Evolutionary conservation across 1,140 invertebrate species (phyloP).

Genomic region (Aphelinus certus): DNA sequence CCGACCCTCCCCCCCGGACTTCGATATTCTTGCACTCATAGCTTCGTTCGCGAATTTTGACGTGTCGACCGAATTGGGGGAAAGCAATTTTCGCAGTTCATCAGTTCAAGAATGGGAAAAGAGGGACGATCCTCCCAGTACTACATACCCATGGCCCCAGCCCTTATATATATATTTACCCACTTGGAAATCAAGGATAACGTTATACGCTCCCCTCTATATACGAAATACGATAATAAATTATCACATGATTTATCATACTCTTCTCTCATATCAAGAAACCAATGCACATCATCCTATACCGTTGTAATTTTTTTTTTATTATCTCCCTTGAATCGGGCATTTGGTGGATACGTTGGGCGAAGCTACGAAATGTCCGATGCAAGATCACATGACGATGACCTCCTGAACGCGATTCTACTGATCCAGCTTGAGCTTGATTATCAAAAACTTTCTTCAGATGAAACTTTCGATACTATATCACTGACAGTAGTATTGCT

Average conservation of each 20-base stretch:
- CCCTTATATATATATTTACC: neutral
- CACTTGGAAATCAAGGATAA: neutral
- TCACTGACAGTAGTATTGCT: constrained; percentile 18
- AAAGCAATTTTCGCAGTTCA: too few species aligned
- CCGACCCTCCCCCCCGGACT: too few species aligned
- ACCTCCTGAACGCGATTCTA: constrained; percentile 23
- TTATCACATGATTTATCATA: constrained; percentile 15
- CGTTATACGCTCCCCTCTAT: neutral
- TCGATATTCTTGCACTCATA: too few species aligned
- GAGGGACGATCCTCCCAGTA: too few species aligned
- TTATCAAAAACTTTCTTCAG: neutral
- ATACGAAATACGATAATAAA: neutral
- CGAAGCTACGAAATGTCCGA: constrained; percentile 13
- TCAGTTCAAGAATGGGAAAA: too few species aligned
- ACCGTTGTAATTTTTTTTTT: constrained; percentile 23
- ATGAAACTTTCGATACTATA: neutral
- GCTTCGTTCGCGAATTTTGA: too few species aligned
- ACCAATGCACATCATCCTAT: constrained; percentile 26
- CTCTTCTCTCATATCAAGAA: constrained; percentile 10
- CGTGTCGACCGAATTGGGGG: too few species aligned
- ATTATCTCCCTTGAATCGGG: neutral
- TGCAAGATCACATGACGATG: neutral
- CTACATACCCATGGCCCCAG: too few species aligned
- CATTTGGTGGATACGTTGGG: neutral
- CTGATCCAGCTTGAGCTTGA: neutral